Evolutionary conservation across 2,888 invertebrate species (phyloP), one percentile per base, ranked within the genome.

Genomic region (Dolichopus griseipennis): DNA sequence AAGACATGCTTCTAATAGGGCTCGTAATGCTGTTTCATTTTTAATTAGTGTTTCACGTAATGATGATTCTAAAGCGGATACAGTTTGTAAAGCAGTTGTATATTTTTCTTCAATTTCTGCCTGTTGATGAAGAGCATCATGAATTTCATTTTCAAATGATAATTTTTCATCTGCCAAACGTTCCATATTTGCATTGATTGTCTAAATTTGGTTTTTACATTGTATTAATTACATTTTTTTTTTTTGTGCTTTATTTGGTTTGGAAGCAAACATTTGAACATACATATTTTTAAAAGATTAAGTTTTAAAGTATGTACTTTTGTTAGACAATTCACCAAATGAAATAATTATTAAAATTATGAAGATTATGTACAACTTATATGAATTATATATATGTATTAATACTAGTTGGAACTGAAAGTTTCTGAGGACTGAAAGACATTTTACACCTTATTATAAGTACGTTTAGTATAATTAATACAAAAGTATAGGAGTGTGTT

Each of bases 71-170:
- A 76, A 73, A 15, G 77, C 70, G 37, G 75, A 69, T 22, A 75
- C 72, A 65, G 75, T 74, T 65, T 75, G 73, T 10, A 70, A 62
- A 22, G 75, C 71, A 41, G 65, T 71, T 43, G 70, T 73, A 41
- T 75, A 79, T 77, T 86, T 85, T 20, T 83, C 83, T 74, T 88
- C 87, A 65, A 90, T 79, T 70, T 87, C 85, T 71, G 86, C 85
- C 78, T 90, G 90, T 77, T 90, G 88, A 75, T 87, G 84, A 70
- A 87, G 81, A 71, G 89, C 79, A 75, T 87, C 88, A 81, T 89
- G 86, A 68, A 88, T 79, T 76, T 88, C 86, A 75, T 83, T 84
- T 83, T 88, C 88, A 22, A 88, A 83, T 68, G 82, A 84, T 21
- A 69, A 65, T 68, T 76, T 76, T 64, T 74, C 73, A 21, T 69